Evolutionary conservation across 2,113 vertebrate species (phyloP).

Genomic region (Petaurus breviceps): DNA sequence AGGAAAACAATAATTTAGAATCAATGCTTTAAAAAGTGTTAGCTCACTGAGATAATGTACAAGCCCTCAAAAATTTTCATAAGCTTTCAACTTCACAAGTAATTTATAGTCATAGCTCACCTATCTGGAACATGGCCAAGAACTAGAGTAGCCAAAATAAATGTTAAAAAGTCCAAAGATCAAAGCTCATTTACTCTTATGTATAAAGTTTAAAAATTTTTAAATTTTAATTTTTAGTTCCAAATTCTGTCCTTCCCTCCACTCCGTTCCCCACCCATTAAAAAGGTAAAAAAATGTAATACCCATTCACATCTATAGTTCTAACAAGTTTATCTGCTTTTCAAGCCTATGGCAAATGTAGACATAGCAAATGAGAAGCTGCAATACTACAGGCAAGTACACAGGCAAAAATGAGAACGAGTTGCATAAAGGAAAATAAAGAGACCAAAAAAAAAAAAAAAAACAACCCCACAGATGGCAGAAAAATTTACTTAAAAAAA

Average conservation of each 20-base stretch:
- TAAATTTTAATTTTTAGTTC: not conserved
- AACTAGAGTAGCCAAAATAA: not conserved
- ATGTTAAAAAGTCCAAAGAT: not conserved
- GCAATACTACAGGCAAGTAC: not conserved
- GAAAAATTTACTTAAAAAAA: not conserved
- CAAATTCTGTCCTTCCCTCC: not conserved
- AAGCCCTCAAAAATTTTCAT: slow-evolving; percentile 8
- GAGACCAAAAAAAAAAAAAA: not conserved
- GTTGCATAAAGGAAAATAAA: not conserved
- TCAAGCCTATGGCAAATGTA: not conserved
- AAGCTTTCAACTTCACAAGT: slow-evolving; percentile 10
- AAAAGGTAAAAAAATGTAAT: not conserved
- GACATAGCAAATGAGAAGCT: not conserved
- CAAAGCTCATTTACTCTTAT: not conserved
- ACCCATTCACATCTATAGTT: not conserved
- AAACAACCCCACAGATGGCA: not conserved
- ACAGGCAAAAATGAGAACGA: not conserved
- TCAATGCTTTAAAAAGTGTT: slow-evolving; percentile 39
- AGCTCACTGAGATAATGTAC: slow-evolving; percentile 14
- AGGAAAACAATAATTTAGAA: slow-evolving; percentile 55
- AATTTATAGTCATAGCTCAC: not conserved
- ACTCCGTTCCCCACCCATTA: not conserved
- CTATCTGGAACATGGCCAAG: slow-evolving; percentile 20
- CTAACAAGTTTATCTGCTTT: not conserved
- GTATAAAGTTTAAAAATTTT: not conserved